Conservation (phyloP, 2,797 vertebrate species). For the Champsocephalus esox region DNA sequence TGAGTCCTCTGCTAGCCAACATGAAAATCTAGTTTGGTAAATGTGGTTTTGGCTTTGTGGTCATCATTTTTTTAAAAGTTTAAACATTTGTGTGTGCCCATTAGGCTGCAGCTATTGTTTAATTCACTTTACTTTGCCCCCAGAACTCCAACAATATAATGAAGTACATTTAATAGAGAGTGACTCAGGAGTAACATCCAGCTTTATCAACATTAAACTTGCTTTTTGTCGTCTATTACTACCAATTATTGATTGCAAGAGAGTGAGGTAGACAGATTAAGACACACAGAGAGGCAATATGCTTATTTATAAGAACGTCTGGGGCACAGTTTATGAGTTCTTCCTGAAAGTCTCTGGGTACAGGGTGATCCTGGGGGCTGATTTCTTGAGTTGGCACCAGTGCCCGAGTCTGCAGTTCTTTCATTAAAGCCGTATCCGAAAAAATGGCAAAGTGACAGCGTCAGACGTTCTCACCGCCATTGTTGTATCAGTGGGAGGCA, state of each 20-base stretch:
- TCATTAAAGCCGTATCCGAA: conserved; percentile 50
- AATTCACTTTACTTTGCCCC: conserved; percentile 33
- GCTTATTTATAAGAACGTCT: conserved; percentile 49
- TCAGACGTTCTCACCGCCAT: conserved; percentile 48
- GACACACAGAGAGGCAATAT: conserved; percentile 13
- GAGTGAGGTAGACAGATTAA: conserved; percentile 26
- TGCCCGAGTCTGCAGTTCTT: conserved; percentile 39
- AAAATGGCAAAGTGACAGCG: conserved; percentile 54
- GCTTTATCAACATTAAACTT: conserved; percentile 24
- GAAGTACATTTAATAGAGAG: conserved; percentile 35
- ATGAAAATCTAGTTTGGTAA: conserved; percentile 44
- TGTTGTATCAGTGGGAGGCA: conserved; percentile 58
- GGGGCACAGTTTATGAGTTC: conserved; percentile 49
- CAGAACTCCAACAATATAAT: conserved; percentile 37
- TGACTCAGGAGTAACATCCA: conserved; percentile 5
- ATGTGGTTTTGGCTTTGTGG: conserved; percentile 29
- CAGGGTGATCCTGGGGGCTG: conserved; percentile 54
- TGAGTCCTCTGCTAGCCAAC: conserved; percentile 22
- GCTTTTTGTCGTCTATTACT: conserved; percentile 28
- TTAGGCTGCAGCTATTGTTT: conserved; percentile 41
- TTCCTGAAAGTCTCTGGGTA: conserved; percentile 36
- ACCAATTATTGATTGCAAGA: conserved; percentile 22
- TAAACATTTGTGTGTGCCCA: conserved; percentile 38
- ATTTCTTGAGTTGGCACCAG: conserved; percentile 50
- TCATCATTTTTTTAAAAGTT: conserved; percentile 28